Percentiles rank a stretch among this genome's conserved stretches.
Conservation (phyloP, 2,797 vertebrate genomes). For the Ctenopoma multispine region DNA sequence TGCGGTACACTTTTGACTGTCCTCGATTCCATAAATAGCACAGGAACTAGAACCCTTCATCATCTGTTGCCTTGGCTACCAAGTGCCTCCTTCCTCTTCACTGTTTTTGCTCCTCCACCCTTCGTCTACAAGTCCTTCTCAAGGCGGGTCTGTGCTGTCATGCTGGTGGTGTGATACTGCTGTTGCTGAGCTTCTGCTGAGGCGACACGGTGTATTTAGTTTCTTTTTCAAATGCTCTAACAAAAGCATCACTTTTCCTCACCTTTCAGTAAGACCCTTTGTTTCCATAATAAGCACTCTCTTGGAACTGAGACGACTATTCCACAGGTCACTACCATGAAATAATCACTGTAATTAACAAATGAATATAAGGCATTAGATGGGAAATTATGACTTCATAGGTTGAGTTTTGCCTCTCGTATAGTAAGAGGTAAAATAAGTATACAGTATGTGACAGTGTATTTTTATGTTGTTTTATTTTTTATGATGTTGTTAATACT, state of each 20-base stretch:
- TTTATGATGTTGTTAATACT: slow-evolving; percentile 15
- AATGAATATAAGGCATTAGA: slow-evolving; percentile 26
- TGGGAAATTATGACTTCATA: slow-evolving; percentile 14
- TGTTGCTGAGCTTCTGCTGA: slow-evolving; percentile 44
- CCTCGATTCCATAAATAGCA: slow-evolving; percentile 83
- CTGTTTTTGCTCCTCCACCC: slow-evolving; percentile 31
- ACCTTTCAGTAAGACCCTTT: slow-evolving; percentile 2
- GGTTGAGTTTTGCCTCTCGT: slow-evolving; percentile 14
- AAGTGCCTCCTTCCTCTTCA: slow-evolving; percentile 41
- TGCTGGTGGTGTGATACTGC: slow-evolving; percentile 34
- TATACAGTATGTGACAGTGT: not conserved
- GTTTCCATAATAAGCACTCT: slow-evolving; percentile 42
- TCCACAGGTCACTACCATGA: slow-evolving; percentile 14
- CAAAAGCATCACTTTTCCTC: slow-evolving; percentile 8
- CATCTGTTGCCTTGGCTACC: slow-evolving; percentile 83
- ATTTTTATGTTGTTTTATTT: slow-evolving; percentile 5
- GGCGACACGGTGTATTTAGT: slow-evolving; percentile 54
- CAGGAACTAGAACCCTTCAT: slow-evolving; percentile 71
- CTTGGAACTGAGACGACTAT: slow-evolving; percentile 25
- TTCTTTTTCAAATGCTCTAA: slow-evolving; percentile 1
- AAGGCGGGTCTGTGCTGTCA: slow-evolving; percentile 62
- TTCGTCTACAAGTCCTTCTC: slow-evolving; percentile 47
- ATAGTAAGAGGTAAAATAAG: slow-evolving; percentile 1
- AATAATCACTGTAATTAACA: slow-evolving; percentile 62
- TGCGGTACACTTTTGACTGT: slow-evolving; percentile 65